Evolutionary conservation across 1,140 invertebrate species (phyloP).

Genomic region (Micrasema minimum): DNA sequence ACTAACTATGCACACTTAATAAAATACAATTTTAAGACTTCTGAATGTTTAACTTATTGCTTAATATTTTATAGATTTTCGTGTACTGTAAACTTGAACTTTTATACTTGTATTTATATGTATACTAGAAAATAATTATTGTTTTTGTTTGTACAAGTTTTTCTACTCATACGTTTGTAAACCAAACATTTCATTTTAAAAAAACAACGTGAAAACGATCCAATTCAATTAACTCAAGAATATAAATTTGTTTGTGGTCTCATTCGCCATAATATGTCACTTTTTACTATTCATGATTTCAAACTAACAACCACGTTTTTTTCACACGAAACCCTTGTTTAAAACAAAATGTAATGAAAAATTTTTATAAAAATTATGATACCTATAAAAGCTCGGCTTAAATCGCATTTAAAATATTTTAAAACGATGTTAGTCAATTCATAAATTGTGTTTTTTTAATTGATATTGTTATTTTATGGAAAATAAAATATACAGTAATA

Average conservation of each 20-base stretch:
- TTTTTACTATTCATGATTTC: too few relatives aligned
- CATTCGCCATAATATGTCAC: too few relatives aligned
- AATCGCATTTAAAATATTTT: too few relatives aligned
- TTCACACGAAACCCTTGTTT: too few relatives aligned
- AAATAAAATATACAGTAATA: neutral
- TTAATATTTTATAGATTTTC: neutral
- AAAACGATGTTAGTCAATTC: neutral
- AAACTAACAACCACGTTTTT: too few relatives aligned
- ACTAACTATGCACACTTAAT: constrained; percentile 15
- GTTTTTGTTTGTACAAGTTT: neutral
- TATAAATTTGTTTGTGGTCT: too few relatives aligned
- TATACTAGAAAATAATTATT: neutral
- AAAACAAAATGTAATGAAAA: too few relatives aligned
- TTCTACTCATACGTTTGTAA: neutral
- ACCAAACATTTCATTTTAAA: too few relatives aligned
- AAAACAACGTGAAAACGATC: neutral
- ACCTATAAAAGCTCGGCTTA: too few relatives aligned
- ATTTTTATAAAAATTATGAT: too few relatives aligned
- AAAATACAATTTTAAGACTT: constrained; percentile 4
- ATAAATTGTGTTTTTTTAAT: neutral
- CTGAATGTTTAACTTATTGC: constrained; percentile 10
- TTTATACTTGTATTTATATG: neutral
- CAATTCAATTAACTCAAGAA: neutral
- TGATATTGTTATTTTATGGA: neutral
- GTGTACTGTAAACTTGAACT: neutral